Conservation (phyloP, 2,797 vertebrate genomes). For the Sebastes itinus region DNA sequence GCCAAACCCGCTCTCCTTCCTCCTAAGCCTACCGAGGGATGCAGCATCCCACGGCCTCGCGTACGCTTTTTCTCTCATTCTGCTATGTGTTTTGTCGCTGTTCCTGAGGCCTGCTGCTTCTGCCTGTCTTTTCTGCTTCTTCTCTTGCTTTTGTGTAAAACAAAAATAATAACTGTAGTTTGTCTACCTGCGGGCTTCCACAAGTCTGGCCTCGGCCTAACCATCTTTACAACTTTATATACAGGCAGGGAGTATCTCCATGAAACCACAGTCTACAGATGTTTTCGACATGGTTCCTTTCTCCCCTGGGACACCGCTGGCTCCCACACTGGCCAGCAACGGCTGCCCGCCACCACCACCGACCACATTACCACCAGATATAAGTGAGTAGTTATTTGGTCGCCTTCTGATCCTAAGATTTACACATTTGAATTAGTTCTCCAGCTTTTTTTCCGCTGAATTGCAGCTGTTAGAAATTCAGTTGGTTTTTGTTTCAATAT, state of each 20-base stretch:
- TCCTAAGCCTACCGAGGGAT: constrained; percentile 83
- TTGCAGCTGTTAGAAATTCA: not conserved
- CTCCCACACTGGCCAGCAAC: constrained; percentile 88
- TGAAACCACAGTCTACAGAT: constrained; percentile 90
- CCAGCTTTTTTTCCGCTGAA: not conserved
- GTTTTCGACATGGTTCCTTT: constrained; percentile 99
- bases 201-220: not conserved
- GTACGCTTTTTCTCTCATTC: constrained; percentile 70
- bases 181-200: not conserved
- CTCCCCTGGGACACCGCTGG: constrained; percentile 89
- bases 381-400: constrained; percentile 75
- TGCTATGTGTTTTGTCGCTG: constrained; percentile 1
- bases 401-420: not conserved
- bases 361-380: constrained; percentile 87
- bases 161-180: not conserved
- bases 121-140: not conserved
- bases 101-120: not conserved
- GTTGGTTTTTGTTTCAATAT: not conserved
- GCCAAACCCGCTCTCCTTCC: constrained; percentile 83
- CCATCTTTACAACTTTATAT: constrained; percentile 40
- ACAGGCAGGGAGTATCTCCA: constrained; percentile 88
- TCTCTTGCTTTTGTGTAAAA: not conserved
- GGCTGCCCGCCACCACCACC: constrained; percentile 90
- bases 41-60: constrained; percentile 88
- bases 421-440: not conserved